A percentile compares a stretch with the other conserved stretches of the same genome.
These are phyloP conservation scores for Todus mexicanus DNA, from an alignment of 2,797 vertebrate species.

Conservation along the genomic window DNA sequence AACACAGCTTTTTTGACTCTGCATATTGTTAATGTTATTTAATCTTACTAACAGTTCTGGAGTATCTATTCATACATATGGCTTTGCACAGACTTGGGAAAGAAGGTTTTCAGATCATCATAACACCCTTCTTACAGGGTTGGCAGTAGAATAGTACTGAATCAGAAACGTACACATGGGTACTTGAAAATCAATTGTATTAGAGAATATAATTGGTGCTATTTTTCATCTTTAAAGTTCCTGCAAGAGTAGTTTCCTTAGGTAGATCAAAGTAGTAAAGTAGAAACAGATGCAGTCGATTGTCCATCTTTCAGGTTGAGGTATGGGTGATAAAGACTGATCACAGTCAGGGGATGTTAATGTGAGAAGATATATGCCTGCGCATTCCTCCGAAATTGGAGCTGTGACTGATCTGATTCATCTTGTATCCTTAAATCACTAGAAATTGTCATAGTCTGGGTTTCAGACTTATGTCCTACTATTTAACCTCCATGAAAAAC, in stretches of 20 bases:
- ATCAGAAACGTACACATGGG: not conserved
- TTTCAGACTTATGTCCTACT: slow-evolving; percentile 6
- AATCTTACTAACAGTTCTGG: not conserved
- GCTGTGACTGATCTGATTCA: slow-evolving; percentile 50
- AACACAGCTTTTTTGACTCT: not conserved
- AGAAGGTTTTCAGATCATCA: not conserved
- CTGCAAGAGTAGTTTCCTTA: slow-evolving; percentile 58
- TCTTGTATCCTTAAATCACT: slow-evolving; percentile 47
- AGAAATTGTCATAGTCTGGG: slow-evolving; percentile 22
- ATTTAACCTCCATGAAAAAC: not conserved
- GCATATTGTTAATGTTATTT: not conserved
- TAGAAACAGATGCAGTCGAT: slow-evolving; percentile 63
- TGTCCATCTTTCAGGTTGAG: slow-evolving; percentile 24
- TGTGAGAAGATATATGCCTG: slow-evolving; percentile 54
- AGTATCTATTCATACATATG: not conserved
- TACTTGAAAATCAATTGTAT: slow-evolving; percentile 45
- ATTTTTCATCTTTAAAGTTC: slow-evolving; percentile 69
- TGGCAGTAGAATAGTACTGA: not conserved
- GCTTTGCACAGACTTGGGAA: not conserved
- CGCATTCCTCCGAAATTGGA: slow-evolving; percentile 21
- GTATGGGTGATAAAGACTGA: slow-evolving; percentile 61
- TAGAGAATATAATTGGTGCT: slow-evolving; percentile 45
- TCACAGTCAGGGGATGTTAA: slow-evolving; percentile 59
- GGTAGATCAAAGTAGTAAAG: slow-evolving; percentile 65
- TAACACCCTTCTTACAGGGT: not conserved